Base-by-base conservation (phyloP, 2,113 vertebrate genomes). In the Misgurnus anguillicaudatus region DNA sequence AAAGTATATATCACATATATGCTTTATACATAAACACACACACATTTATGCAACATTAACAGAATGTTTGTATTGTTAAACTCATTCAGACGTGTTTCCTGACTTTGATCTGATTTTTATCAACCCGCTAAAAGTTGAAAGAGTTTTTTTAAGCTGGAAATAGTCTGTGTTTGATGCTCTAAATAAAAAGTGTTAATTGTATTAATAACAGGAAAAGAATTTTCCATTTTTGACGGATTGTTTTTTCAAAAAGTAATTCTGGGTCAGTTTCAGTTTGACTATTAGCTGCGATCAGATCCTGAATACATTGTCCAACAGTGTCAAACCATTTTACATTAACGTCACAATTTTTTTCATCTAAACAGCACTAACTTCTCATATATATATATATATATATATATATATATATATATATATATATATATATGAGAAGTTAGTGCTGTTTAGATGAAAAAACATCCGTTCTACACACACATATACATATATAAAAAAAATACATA, bases 181-280 rank as follows among this genome's bases (percentile, higher is more conserved):
- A 41, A 68, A 41, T 47, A 19, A 47, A 11, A 31, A 6, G 13
- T 38, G 9, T 10, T 57, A n/a, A n/a, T 2, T 57, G 9, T 19
- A 21, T 57, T 2, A 19, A 10, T 57, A 38, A 70, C 48, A 19
- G 17, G 5, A 57, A 57, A 55, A n/a, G 21, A 11, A 51, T 16
- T 19, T 51, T 36, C 45, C 47, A 36, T 6, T 39, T 57, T 57
- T 19, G 6, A 4, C 5, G 7, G 19, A 31, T 0, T 55, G 24
- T 19, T 55, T 53, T 36, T 31, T 7, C 16, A 17, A n/a, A 11
- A 5, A 5, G 16, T 17, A 0, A 55, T 17, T 19, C 17, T 2
- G 19, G 10, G 17, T 14, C 1, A 72, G 69, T 72, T 72, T 72
- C 53, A 24, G 53, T 58, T 14, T 72, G 70, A 72, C 67, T 58